Percentiles rank a stretch among this genome's conserved stretches.
These are phyloP conservation scores for Syrphus vitripennis DNA, from an alignment of 2,888 invertebrate genomes.

Conservation along the genomic window DNA sequence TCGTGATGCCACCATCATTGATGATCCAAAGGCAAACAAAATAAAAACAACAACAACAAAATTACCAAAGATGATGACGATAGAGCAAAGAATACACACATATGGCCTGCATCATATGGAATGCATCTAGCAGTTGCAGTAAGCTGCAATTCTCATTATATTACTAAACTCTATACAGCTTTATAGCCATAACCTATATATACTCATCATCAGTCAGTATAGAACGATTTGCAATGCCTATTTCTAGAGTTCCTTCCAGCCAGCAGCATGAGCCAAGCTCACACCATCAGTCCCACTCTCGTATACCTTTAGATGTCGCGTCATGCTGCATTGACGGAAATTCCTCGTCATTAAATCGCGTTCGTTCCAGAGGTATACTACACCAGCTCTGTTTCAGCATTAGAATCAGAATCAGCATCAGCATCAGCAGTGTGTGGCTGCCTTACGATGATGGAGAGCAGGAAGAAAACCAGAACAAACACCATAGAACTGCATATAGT, in stretches of 20 bases:
- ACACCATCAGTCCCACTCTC: background rate
- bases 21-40: slow-evolving; percentile 33
- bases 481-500: slow-evolving; percentile 34
- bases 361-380: slow-evolving; percentile 47
- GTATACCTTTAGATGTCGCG: slow-evolving; percentile 61
- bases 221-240: slow-evolving; percentile 62
- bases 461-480: slow-evolving; percentile 44
- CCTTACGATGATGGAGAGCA: slow-evolving; percentile 41
- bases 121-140: slow-evolving; percentile 18
- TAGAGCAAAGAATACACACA: slow-evolving; percentile 19
- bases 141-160: slow-evolving; percentile 35
- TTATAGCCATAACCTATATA: background rate
- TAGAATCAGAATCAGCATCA: too few relatives aligned
- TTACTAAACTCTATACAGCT: slow-evolving; percentile 6
- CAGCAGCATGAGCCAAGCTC: background rate
- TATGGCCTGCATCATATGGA: slow-evolving; percentile 41
- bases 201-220: background rate
- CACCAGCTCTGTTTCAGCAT: background rate
- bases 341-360: slow-evolving; percentile 69
- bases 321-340: slow-evolving; percentile 68
- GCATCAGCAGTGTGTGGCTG: slow-evolving; percentile 15
- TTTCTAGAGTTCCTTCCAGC: slow-evolving; percentile 58
- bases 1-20: slow-evolving; percentile 77
- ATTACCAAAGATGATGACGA: slow-evolving; percentile 28
- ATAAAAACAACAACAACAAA: background rate